phyloP scores from a whole-genome alignment of 2,113 vertebrate genomes.

The Cathartes aura region DNA sequence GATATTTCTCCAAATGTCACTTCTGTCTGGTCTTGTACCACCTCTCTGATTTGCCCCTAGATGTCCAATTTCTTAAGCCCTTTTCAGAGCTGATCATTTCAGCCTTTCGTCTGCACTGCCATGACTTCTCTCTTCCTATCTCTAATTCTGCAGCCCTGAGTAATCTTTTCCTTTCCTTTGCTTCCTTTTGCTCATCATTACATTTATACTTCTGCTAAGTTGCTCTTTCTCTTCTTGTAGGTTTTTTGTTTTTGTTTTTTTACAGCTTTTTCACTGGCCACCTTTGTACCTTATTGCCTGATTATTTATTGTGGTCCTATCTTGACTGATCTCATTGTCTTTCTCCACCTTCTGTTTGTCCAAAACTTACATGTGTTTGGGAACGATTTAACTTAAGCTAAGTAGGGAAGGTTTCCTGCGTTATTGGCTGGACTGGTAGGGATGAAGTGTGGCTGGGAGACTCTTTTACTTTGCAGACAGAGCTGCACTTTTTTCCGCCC shows the following conservation, averaged over 20 bases:
- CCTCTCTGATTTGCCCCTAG: neutral
- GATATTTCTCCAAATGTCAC: neutral
- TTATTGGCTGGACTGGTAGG: neutral
- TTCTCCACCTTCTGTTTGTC: neutral
- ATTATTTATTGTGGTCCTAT: neutral
- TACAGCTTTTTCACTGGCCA: neutral
- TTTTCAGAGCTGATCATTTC: neutral
- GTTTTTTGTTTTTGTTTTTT: neutral
- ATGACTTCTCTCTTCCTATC: neutral
- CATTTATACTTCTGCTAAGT: neutral
- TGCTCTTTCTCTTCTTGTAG: neutral
- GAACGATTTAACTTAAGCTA: neutral
- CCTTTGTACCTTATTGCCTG: neutral
- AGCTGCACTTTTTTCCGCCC: neutral
- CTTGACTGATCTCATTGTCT: neutral
- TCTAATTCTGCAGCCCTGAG: neutral
- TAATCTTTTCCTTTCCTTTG: neutral
- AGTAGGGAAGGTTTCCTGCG: neutral
- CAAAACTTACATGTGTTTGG: neutral
- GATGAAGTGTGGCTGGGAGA: neutral
- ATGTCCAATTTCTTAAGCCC: neutral
- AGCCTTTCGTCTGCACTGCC: neutral
- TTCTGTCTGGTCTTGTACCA: neutral
- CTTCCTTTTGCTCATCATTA: neutral
- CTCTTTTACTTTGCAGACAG: neutral